Evolutionary conservation across 2,113 vertebrate genomes (phyloP).

Genomic region (Tachycineta bicolor): DNA sequence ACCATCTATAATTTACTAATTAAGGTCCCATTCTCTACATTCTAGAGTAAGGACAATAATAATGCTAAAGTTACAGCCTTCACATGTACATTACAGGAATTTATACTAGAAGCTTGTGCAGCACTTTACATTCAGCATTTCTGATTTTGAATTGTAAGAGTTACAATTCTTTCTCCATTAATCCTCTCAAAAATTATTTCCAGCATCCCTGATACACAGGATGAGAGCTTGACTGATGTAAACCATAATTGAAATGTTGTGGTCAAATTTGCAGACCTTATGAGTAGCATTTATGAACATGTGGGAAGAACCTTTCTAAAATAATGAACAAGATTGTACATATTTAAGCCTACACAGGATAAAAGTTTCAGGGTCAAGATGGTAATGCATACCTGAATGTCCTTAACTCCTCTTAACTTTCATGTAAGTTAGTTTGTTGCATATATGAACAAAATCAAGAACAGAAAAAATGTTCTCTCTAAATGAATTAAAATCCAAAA

Average conservation of each 20-base stretch:
- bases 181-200: background rate
- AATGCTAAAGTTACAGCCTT: slow-evolving; percentile 6
- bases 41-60: slow-evolving; percentile 25
- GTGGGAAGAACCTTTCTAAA: background rate
- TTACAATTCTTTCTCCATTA: background rate
- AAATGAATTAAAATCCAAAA: background rate
- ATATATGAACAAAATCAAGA: background rate
- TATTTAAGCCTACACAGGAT: background rate
- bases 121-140: slow-evolving; percentile 8
- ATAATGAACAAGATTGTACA: background rate
- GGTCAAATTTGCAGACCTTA: background rate
- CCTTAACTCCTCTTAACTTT: background rate
- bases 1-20: background rate
- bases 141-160: background rate
- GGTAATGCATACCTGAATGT: background rate
- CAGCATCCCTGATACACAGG: background rate
- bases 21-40: background rate
- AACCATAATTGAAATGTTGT: background rate
- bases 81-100: background rate
- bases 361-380: background rate
- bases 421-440: background rate
- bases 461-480: background rate
- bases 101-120: background rate
- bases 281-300: background rate
- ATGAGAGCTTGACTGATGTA: background rate